Evolutionary conservation across 2,797 vertebrate species (phyloP), one percentile per base, ranked within the genome.

Genomic region (Catostomus latipinnis): DNA sequence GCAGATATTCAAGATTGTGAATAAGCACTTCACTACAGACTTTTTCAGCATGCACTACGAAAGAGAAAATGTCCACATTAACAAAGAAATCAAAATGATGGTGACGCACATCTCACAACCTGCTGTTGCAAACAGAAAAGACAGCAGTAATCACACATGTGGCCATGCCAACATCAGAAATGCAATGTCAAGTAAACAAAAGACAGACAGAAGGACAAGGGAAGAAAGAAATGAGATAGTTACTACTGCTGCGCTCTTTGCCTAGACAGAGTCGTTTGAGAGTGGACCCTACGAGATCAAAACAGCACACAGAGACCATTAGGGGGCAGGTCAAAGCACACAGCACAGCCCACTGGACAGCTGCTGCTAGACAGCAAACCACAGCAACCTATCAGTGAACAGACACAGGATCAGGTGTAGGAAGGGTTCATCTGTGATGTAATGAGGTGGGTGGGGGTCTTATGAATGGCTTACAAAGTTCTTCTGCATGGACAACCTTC

Each of bases 211-310:
- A 67, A 34, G 34, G 18, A 14, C 45, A 16, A 10, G 4, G 22
- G 57, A 92, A 94, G 95, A 92, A 68, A 73, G 71, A 66, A 67
- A 75, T 88, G 87, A 70, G 84, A 96, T 96, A 98, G 95, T 91
- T 98, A 99, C 97, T 96, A 95, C 93, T 96, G 93, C 97, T 96
- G 90, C 97, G 96, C 89, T 99, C 97, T 96, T 99, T 99, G 90
- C 98, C 97, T 84, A 99, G 96, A 94, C 98, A 99, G 88, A 99
- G 94, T 90, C 98, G 95, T 95, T 98, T 99, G 95, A 99, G 92
- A 84, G 98, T 98, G 87, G 97, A 95, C 98, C 98, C 98, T 96
- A 92, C 83, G 91, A 95, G 91, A 89, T 81, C 79, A 82, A 78
- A 86, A 86, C 76, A 83, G 78, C 73, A 85, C 74, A 98, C 76